Conservation (phyloP, 2,113 vertebrate genomes). For the Callocephalon fimbriatum region DNA sequence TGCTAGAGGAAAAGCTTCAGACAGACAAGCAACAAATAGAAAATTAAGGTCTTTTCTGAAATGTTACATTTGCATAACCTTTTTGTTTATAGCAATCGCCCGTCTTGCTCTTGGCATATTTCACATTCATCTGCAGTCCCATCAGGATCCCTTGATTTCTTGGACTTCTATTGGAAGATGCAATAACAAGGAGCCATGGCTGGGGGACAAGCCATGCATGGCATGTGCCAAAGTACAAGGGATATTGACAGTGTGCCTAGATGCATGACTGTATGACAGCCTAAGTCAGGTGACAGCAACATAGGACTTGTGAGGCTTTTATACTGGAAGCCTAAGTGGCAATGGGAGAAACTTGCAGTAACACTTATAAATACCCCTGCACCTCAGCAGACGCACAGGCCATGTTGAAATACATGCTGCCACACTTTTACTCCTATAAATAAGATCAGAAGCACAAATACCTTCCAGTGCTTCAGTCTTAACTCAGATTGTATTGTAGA, state of each 20-base stretch:
- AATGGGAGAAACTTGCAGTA: neutral
- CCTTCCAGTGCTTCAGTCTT: neutral
- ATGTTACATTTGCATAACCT: slow-evolving; percentile 45
- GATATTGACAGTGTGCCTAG: neutral
- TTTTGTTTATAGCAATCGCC: neutral
- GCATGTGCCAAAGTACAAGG: neutral
- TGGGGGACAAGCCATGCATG: neutral
- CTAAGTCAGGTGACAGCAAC: neutral
- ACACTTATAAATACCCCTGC: neutral
- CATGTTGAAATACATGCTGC: neutral
- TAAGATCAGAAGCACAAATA: neutral
- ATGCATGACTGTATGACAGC: neutral
- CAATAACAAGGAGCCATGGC: neutral
- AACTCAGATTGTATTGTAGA: neutral
- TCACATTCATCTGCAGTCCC: neutral
- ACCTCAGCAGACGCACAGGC: neutral
- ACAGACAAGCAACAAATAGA: neutral
- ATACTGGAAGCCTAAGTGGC: neutral
- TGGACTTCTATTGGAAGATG: neutral
- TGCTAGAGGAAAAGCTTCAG: neutral
- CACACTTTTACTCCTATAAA: neutral
- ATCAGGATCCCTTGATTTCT: neutral
- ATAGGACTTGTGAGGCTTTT: neutral
- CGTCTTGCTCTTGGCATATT: neutral
- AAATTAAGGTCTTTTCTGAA: slow-evolving; percentile 14